Conservation (phyloP, 2,113 vertebrate genomes). For the Gallinago media region DNA sequence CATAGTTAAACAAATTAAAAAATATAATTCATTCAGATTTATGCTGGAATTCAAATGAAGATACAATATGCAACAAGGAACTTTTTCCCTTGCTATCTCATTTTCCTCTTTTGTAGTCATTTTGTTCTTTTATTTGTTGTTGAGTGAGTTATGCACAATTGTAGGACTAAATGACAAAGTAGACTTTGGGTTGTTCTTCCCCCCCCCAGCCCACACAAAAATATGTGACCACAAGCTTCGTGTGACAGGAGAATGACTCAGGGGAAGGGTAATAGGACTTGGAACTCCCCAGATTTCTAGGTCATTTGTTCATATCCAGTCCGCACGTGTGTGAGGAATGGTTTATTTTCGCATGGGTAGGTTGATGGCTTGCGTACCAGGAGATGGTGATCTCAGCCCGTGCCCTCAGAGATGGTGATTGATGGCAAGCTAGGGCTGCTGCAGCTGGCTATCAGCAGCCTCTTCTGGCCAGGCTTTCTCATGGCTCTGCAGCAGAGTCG, state of each 20-base stretch:
- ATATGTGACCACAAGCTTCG: neutral
- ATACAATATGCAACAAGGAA: slow-evolving; percentile 5
- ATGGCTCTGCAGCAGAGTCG: neutral
- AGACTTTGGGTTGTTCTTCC: neutral
- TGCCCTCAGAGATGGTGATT: slow-evolving; percentile 7
- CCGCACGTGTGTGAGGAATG: neutral
- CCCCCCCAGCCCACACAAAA: neutral
- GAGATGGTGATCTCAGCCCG: neutral
- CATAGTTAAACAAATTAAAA: slow-evolving; percentile 71
- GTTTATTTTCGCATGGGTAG: slow-evolving; percentile 7
- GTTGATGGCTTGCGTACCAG: neutral
- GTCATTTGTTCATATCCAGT: slow-evolving; percentile 28
- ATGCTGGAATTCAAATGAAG: slow-evolving; percentile 65
- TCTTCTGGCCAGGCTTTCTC: neutral
- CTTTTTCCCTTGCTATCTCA: neutral
- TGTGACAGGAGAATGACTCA: neutral
- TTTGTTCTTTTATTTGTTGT: slow-evolving; percentile 42
- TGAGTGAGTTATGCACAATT: neutral
- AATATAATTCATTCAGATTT: slow-evolving; percentile 75
- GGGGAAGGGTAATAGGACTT: neutral
- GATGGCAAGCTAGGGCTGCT: neutral
- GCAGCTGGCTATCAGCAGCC: neutral
- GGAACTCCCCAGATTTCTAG: slow-evolving; percentile 5
- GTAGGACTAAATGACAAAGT: neutral
- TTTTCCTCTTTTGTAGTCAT: neutral